Percentiles rank a stretch among this genome's conserved stretches.
Evolutionary conservation across 2,113 vertebrate species (phyloP).

Genomic region (Eleginops maclovinus): DNA sequence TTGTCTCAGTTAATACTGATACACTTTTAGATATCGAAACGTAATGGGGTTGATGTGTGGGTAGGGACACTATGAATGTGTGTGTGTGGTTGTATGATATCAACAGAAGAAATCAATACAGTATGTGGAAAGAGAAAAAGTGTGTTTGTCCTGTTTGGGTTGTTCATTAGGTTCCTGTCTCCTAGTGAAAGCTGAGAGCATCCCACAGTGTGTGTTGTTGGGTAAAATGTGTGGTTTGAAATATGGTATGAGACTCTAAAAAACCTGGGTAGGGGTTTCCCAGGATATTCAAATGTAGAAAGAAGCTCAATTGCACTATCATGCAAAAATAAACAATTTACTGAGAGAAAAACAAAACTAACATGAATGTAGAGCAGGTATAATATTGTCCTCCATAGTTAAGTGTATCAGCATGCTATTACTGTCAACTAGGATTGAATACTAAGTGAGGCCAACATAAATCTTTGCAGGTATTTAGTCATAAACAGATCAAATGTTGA

Average conservation of each 20-base stretch:
- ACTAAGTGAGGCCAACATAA: too few species aligned
- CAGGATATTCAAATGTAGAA: constrained; percentile 41
- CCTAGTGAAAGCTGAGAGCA: constrained; percentile 70
- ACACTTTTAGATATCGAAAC: constrained; percentile 54
- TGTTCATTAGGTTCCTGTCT: constrained; percentile 68
- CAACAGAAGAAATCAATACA: constrained; percentile 65
- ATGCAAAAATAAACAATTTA: too few species aligned
- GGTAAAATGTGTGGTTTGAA: constrained; percentile 53
- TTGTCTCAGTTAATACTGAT: constrained; percentile 53
- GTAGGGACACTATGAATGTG: constrained; percentile 17
- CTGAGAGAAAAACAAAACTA: not conserved
- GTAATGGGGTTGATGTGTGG: constrained; percentile 35
- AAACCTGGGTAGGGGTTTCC: constrained; percentile 47
- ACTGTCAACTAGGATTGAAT: too few species aligned
- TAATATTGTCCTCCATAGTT: too few species aligned
- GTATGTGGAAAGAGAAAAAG: constrained; percentile 58
- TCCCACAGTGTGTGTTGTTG: constrained; percentile 37
- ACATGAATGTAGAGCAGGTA: too few species aligned
- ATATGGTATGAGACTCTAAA: constrained; percentile 14
- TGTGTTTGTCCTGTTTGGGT: constrained; percentile 71
- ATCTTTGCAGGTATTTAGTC: not conserved
- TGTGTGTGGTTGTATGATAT: constrained; percentile 55
- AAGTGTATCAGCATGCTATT: too few species aligned
- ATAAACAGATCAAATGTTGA: not conserved
- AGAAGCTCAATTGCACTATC: not conserved